These are phyloP conservation scores for Paedocypris micromegethes DNA, from an alignment of 2,797 vertebrate genomes.

Conservation along the genomic window DNA sequence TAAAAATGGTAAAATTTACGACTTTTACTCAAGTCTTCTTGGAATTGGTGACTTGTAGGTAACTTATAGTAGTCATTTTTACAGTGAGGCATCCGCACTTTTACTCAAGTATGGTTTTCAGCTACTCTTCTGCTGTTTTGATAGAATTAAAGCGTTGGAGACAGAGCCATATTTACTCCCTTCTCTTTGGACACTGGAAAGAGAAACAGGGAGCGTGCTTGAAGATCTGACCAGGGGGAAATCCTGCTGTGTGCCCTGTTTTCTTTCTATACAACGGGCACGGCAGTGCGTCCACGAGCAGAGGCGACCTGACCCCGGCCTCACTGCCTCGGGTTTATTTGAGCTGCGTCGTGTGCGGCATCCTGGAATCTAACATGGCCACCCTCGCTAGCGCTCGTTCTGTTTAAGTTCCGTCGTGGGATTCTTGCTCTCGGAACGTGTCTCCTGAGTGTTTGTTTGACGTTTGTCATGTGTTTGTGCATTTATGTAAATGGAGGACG, in stretches of 20 bases:
- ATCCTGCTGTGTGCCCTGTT: conserved; percentile 82
- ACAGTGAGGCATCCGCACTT: too few species aligned
- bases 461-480: conserved; percentile 44
- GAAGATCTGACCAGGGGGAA: conserved; percentile 75
- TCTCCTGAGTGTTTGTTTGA: conserved; percentile 52
- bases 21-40: too few species aligned
- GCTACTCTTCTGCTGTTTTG: conserved; percentile 48
- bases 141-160: conserved; percentile 40
- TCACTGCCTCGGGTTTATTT: conserved; percentile 69
- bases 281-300: conserved; percentile 62
- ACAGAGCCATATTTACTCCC: conserved; percentile 56
- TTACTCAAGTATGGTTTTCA: too few species aligned
- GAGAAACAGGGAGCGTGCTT: conserved; percentile 76
- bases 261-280: conserved; percentile 80
- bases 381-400: conserved; percentile 23
- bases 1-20: too few species aligned
- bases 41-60: too few species aligned
- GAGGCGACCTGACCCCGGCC: conserved; percentile 64
- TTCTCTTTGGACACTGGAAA: conserved; percentile 76
- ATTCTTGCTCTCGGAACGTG: conserved; percentile 24
- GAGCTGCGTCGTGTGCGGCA: conserved; percentile 65
- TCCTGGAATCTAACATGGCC: conserved; percentile 44
- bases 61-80: too few species aligned
- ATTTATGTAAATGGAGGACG: conserved; percentile 35
- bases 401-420: conserved; percentile 37